Percentiles rank a stretch among this genome's conserved stretches.
phyloP scores from a whole-genome alignment of 1,140 invertebrate genomes.

The Drosophila bipectinata region DNA sequence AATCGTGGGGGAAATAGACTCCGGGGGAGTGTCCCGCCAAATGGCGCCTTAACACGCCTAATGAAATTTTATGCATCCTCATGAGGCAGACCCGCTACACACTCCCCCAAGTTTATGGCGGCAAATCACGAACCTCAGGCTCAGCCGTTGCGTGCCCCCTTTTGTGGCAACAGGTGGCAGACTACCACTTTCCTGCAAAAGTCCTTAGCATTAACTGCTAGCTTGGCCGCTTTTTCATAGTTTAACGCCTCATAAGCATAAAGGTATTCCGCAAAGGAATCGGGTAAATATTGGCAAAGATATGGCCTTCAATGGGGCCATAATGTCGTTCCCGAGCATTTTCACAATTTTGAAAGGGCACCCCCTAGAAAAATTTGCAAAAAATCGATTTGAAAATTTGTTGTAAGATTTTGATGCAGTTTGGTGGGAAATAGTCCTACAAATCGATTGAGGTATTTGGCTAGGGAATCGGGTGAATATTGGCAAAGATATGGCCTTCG shows the following conservation, averaged over 20 bases:
- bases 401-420: too few species aligned
- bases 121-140: conserved; percentile 57
- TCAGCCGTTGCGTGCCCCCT: conserved; percentile 40
- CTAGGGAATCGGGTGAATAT: too few species aligned
- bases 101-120: conserved; percentile 58
- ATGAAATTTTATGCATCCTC: conserved; percentile 78
- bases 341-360: too few species aligned
- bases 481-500: too few species aligned
- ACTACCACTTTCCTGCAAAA: background rate
- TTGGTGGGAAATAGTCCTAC: too few species aligned
- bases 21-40: conserved; percentile 33
- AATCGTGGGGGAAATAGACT: conserved; percentile 5
- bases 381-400: too few species aligned
- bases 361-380: too few species aligned
- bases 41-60: conserved; percentile 74
- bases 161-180: conserved; percentile 60
- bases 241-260: conserved; percentile 3
- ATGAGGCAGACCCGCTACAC: conserved; percentile 33
- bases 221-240: conserved; percentile 41
- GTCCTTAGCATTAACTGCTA: conserved; percentile 9
- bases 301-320: too few species aligned
- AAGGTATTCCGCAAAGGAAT: too few species aligned
- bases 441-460: too few species aligned
- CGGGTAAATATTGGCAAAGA: too few species aligned
- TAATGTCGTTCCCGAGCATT: too few species aligned